Percentiles rank a stretch among this genome's conserved stretches.
Conservation (phyloP, 2,888 invertebrate species). For the Lymantria dispar region DNA sequence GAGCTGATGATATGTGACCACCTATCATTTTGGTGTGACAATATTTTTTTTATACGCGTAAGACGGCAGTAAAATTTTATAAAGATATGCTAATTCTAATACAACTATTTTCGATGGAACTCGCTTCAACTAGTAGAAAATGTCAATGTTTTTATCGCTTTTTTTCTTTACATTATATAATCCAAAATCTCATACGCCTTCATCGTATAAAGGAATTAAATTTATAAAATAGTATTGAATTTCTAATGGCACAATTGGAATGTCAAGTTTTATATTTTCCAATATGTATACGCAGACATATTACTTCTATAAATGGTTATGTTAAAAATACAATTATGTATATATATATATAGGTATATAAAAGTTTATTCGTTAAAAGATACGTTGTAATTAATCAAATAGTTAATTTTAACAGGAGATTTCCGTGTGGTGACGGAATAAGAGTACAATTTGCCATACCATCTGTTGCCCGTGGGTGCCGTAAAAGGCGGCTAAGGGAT, state of each 20-base stretch:
- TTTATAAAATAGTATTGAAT: constrained; percentile 6
- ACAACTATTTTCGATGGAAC: constrained; percentile 25
- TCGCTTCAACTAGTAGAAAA: constrained; percentile 17
- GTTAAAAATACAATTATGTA: no score
- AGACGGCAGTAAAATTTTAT: constrained; percentile 31
- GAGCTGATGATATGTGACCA: constrained; percentile 46
- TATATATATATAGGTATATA: no score
- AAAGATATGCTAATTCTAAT: constrained; percentile 28
- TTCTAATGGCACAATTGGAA: constrained; percentile 8
- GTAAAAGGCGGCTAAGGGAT: no score
- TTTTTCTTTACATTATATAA: constrained; percentile 4
- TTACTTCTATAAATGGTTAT: no score
- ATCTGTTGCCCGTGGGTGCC: no score
- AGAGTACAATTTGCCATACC: no score
- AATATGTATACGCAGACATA: background rate
- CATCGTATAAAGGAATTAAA: constrained; percentile 12
- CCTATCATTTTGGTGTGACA: constrained; percentile 48
- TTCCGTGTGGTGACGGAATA: no score
- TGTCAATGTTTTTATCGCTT: constrained; percentile 17
- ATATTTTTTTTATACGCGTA: constrained; percentile 24
- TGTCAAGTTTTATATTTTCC: background rate
- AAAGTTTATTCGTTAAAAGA: no score
- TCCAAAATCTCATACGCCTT: constrained; percentile 9
- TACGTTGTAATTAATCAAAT: no score
- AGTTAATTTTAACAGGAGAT: no score